Percentiles rank a stretch among this genome's conserved stretches.
Evolutionary conservation across 1,140 invertebrate genomes (phyloP).

Genomic region (Chlorops oryzae): DNA sequence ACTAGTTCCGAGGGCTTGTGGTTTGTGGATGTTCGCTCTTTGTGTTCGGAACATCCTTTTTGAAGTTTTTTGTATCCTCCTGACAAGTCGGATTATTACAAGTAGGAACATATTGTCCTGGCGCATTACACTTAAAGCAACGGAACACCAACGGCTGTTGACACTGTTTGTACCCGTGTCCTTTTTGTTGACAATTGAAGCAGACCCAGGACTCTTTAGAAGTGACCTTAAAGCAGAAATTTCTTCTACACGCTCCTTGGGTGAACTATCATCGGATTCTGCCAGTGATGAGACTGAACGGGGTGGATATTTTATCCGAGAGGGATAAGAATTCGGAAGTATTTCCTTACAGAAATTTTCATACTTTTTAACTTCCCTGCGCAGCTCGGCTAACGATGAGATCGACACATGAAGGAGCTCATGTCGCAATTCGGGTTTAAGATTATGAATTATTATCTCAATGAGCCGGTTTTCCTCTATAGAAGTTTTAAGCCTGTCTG

Average conservation of each 20-base stretch:
- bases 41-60: neutral
- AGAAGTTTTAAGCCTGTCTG: neutral
- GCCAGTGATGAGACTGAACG: neutral
- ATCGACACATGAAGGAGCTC: conserved; percentile 1
- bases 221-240: neutral
- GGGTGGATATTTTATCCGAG: too few species aligned
- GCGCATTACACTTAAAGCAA: conserved; percentile 9
- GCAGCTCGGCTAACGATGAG: neutral
- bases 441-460: neutral
- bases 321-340: too few species aligned
- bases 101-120: conserved; percentile 4
- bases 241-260: neutral
- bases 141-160: too few species aligned
- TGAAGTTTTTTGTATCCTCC: neutral
- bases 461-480: neutral
- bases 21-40: conserved; percentile 5
- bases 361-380: conserved; percentile 1
- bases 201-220: neutral
- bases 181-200: conserved; percentile 4
- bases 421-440: conserved; percentile 1
- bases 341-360: conserved; percentile 4
- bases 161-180: too few species aligned
- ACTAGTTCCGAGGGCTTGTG: neutral
- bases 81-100: conserved; percentile 2
- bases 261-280: too few species aligned